phyloP scores from a whole-genome alignment of 2,888 invertebrate genomes.

The Seira ritae region DNA sequence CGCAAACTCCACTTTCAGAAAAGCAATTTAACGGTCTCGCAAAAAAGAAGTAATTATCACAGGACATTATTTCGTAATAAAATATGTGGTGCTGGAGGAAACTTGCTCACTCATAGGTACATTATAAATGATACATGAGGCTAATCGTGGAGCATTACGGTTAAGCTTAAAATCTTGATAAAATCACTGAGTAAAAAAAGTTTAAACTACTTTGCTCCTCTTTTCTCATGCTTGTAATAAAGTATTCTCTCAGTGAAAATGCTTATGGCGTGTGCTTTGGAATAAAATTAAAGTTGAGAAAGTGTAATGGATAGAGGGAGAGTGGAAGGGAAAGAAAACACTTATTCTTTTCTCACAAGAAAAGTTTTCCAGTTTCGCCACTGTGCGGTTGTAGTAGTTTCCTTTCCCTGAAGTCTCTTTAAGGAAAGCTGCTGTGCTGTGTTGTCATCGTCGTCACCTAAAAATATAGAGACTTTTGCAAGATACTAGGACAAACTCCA shows the following conservation, averaged over 20 bases:
- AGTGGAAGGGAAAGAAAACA: constrained; percentile 1
- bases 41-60: background rate
- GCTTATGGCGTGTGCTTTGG: constrained; percentile 2
- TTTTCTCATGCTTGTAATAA: constrained; percentile 1
- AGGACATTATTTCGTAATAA: background rate
- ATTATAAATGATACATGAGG: constrained; percentile 4
- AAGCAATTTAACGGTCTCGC: background rate
- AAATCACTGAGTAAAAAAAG: constrained; percentile 39
- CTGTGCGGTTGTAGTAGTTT: constrained; percentile 11
- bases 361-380: background rate
- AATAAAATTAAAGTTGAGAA: constrained; percentile 11
- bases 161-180: constrained; percentile 36
- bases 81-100: background rate
- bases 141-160: constrained; percentile 9
- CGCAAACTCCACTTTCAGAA: background rate
- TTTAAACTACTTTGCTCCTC: constrained; percentile 4
- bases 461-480: background rate
- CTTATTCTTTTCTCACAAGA: background rate
- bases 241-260: constrained; percentile 1
- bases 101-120: background rate
- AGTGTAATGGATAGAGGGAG: background rate
- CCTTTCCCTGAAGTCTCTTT: constrained; percentile 8
- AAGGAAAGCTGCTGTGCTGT: background rate
- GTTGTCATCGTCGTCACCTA: background rate
- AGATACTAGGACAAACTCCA: background rate